phyloP scores from a whole-genome alignment of 1,140 invertebrate species.

The Pentalonia nigronervosa region DNA sequence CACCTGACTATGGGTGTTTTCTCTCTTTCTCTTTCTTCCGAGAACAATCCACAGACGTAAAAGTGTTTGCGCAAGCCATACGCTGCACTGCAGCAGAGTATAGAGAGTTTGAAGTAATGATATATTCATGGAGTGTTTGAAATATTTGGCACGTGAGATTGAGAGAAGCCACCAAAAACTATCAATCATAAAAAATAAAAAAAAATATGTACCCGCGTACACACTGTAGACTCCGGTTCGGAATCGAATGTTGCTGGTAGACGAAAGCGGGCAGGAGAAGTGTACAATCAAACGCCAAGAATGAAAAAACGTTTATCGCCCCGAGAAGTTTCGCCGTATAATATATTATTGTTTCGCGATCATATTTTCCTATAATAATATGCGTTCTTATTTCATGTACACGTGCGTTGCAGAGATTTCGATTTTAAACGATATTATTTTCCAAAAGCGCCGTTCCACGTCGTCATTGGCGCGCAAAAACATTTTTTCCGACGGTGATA shows the following conservation, averaged over 20 bases:
- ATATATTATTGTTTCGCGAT: slow-evolving; percentile 37
- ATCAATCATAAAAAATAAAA: slow-evolving; percentile 45
- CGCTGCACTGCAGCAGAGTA: no score
- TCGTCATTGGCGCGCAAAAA: not conserved
- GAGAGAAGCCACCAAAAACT: slow-evolving; percentile 49
- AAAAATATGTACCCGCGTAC: not conserved
- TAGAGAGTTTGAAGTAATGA: slow-evolving; percentile 22
- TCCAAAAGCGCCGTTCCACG: not conserved
- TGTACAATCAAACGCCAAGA: slow-evolving; percentile 22
- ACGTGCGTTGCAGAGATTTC: not conserved
- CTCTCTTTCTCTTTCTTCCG: not conserved
- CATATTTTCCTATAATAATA: not conserved
- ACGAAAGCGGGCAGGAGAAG: not conserved
- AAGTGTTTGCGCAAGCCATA: slow-evolving; percentile 10
- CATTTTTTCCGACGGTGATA: not conserved
- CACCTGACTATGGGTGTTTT: no score
- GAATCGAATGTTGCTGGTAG: slow-evolving; percentile 3
- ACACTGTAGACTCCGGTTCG: not conserved
- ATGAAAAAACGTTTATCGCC: slow-evolving; percentile 51
- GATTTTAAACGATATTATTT: slow-evolving; percentile 33
- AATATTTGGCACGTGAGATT: slow-evolving; percentile 45
- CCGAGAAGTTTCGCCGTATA: slow-evolving; percentile 12
- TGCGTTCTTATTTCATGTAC: not conserved
- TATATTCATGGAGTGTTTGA: slow-evolving; percentile 37
- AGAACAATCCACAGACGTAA: not conserved